phyloP scores from a whole-genome alignment of 2,113 vertebrate genomes.

The Cettia cetti region DNA sequence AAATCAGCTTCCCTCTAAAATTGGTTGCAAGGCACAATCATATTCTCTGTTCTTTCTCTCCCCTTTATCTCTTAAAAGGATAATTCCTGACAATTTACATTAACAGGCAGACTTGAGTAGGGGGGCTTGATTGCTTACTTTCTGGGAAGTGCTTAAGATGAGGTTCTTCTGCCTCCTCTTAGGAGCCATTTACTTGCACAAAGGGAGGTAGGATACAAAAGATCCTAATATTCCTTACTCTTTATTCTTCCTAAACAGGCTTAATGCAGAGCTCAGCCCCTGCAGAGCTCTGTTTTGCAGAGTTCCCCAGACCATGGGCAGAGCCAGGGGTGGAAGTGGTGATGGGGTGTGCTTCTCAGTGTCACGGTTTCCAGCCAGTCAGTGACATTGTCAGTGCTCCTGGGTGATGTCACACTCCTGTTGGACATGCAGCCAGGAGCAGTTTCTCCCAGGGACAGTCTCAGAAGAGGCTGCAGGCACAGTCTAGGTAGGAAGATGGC shows the following conservation, averaged over 20 bases:
- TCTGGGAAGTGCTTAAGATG: background rate
- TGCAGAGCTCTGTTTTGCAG: background rate
- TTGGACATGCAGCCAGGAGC: background rate
- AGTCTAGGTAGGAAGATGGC: background rate
- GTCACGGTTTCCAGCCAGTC: background rate
- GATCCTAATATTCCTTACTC: background rate
- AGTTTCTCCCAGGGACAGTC: background rate
- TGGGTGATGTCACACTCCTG: background rate
- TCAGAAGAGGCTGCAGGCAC: background rate
- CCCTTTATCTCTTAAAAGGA: slow-evolving; percentile 57
- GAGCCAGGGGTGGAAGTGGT: background rate
- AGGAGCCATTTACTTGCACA: background rate
- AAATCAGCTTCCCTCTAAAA: background rate
- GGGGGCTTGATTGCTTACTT: background rate
- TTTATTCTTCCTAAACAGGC: background rate
- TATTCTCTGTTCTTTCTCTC: slow-evolving; percentile 39
- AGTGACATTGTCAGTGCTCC: rapidly evolving
- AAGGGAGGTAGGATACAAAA: background rate
- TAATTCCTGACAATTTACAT: slow-evolving; percentile 43
- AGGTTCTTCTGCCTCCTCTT: background rate
- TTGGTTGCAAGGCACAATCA: slow-evolving; percentile 40
- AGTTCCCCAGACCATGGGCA: background rate
- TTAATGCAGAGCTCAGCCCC: background rate
- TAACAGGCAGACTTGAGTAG: background rate
- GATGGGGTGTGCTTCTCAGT: background rate